These are phyloP conservation scores for Myrmecophaga tridactyla DNA, from an alignment of 2,113 vertebrate genomes.

Conservation along the genomic window DNA sequence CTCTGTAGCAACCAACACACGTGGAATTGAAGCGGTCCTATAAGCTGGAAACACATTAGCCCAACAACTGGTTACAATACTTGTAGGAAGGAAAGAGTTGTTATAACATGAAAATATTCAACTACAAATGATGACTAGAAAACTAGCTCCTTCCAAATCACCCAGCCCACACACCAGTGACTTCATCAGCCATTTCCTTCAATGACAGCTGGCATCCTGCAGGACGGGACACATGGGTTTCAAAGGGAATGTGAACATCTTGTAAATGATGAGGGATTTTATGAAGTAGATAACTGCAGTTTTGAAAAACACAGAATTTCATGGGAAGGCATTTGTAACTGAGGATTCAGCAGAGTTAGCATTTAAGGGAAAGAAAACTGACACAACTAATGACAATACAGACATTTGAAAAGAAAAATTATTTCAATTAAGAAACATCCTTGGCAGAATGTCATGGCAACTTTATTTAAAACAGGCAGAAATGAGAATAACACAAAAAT, in stretches of 20 bases:
- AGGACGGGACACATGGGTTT: neutral
- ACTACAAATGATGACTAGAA: neutral
- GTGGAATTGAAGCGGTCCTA: neutral
- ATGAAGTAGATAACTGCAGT: neutral
- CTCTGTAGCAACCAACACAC: neutral
- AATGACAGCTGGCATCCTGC: neutral
- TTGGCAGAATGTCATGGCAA: neutral
- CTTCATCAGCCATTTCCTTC: neutral
- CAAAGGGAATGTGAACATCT: neutral
- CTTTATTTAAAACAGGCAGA: neutral
- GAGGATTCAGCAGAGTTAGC: neutral
- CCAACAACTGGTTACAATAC: neutral
- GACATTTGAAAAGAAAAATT: neutral
- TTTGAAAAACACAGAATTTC: neutral
- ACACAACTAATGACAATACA: neutral
- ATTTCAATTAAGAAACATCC: neutral
- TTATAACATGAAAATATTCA: neutral
- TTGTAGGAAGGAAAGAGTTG: neutral
- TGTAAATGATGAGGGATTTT: neutral
- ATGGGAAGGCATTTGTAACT: fast-evolving
- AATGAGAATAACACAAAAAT: too few species aligned
- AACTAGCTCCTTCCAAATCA: neutral
- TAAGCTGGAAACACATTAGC: neutral
- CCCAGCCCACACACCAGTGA: neutral
- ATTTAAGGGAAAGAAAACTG: fast-evolving